Evolutionary conservation across 2,113 vertebrate genomes (phyloP).

Genomic region (Cyphomyrus plagiostoma): DNA sequence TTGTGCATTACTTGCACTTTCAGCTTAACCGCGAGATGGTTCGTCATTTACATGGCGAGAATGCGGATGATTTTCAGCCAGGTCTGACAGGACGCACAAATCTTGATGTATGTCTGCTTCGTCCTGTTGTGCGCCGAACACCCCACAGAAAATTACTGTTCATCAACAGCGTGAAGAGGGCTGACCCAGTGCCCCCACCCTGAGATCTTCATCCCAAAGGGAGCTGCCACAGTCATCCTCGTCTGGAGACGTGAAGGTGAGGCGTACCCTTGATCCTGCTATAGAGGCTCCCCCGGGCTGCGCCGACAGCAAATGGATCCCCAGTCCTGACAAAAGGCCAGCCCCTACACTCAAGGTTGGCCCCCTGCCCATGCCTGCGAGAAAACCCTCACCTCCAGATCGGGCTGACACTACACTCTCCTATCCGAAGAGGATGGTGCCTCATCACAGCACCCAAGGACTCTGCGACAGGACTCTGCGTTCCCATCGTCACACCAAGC

Average conservation of each 20-base stretch:
- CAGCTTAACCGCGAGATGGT: not conserved
- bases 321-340: not conserved
- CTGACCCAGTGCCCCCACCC: not conserved
- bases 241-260: not conserved
- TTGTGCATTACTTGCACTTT: not conserved
- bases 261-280: not conserved
- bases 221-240: not conserved
- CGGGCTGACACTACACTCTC: not conserved
- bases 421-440: not conserved
- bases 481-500: not conserved
- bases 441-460: not conserved
- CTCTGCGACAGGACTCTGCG: not conserved
- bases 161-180: not conserved
- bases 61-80: not conserved
- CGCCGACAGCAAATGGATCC: not conserved
- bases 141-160: not conserved
- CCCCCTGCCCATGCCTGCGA: not conserved
- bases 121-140: not conserved
- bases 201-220: not conserved
- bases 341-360: not conserved
- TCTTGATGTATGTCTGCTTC: not conserved
- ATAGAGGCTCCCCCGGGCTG: not conserved
- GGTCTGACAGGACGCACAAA: not conserved
- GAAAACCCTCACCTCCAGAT: not conserved
- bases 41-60: not conserved